These are phyloP conservation scores for Rotaria socialis DNA, from an alignment of 2,888 invertebrate genomes.

Conservation along the genomic window DNA sequence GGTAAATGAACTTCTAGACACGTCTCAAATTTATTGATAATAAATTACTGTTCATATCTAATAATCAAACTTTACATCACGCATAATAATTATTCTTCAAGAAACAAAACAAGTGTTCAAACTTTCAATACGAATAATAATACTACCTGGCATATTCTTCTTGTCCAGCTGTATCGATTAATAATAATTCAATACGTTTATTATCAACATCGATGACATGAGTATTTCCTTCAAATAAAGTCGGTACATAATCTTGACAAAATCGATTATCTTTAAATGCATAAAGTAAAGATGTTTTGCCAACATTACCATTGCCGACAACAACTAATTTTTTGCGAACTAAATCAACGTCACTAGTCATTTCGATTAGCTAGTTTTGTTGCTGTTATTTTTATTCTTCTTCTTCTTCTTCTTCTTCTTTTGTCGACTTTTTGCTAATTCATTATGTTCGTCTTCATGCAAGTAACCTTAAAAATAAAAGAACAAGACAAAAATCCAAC, in stretches of 20 bases:
- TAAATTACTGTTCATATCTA: not conserved
- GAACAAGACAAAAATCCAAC: not conserved
- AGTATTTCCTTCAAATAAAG: conserved; percentile 98
- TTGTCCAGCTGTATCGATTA: conserved; percentile 57
- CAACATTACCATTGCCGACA: conserved; percentile 94
- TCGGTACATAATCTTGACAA: conserved; percentile 96
- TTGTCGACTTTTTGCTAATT: not conserved
- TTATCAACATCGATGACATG: conserved; percentile 96
- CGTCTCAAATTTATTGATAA: not conserved
- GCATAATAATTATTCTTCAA: not conserved
- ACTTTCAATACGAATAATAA: not conserved
- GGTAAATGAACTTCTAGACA: not conserved
- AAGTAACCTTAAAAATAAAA: not conserved
- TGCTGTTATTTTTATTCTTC: not conserved
- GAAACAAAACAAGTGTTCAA: no score
- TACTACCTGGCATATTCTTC: conserved; percentile 48
- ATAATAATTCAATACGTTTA: conserved; percentile 78
- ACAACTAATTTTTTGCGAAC: conserved; percentile 90
- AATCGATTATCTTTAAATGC: conserved; percentile 97
- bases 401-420: not conserved
- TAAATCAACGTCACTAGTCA: conserved; percentile 8
- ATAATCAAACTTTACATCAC: not conserved
- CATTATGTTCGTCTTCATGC: conserved; percentile 21
- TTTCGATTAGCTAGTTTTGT: not conserved
- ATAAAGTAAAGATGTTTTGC: conserved; percentile 93